Percentiles rank a stretch among this genome's conserved stretches.
These are phyloP conservation scores for Coenonympha arcania DNA, from an alignment of 2,888 invertebrate species.

Conservation along the genomic window DNA sequence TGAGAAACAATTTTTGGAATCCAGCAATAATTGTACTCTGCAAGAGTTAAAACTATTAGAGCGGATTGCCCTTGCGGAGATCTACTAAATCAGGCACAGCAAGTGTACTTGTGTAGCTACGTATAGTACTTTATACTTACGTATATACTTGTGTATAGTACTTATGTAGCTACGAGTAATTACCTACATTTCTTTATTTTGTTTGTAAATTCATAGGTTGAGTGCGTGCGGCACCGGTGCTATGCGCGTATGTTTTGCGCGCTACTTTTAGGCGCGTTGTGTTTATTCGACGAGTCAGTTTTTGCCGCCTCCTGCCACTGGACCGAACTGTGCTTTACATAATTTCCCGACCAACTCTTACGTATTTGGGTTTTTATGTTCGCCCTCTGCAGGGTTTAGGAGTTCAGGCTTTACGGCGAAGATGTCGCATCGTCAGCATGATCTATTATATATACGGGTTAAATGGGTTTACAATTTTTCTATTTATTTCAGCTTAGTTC, in stretches of 20 bases:
- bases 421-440: conserved; percentile 6
- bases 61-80: too few species aligned
- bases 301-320: conserved; percentile 20
- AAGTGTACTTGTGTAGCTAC: too few species aligned
- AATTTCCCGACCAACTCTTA: conserved; percentile 24
- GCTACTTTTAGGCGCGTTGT: conserved; percentile 23
- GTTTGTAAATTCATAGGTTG: not conserved
- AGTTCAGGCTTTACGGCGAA: not conserved
- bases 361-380: conserved; percentile 18
- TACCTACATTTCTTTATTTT: too few species aligned
- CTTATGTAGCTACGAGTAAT: too few species aligned
- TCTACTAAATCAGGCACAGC: too few species aligned
- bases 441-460: not conserved
- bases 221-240: conserved; percentile 4
- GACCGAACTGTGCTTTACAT: conserved; percentile 28
- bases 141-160: too few species aligned
- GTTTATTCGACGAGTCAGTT: conserved; percentile 28
- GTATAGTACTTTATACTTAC: too few species aligned
- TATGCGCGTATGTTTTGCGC: conserved; percentile 21
- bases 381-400: not conserved
- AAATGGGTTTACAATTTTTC: conserved; percentile 5
- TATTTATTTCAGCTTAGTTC: not conserved
- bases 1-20: too few species aligned
- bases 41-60: too few species aligned
- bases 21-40: too few species aligned